phyloP scores from a whole-genome alignment of 2,888 invertebrate species.

The Melinopterus prodromus region DNA sequence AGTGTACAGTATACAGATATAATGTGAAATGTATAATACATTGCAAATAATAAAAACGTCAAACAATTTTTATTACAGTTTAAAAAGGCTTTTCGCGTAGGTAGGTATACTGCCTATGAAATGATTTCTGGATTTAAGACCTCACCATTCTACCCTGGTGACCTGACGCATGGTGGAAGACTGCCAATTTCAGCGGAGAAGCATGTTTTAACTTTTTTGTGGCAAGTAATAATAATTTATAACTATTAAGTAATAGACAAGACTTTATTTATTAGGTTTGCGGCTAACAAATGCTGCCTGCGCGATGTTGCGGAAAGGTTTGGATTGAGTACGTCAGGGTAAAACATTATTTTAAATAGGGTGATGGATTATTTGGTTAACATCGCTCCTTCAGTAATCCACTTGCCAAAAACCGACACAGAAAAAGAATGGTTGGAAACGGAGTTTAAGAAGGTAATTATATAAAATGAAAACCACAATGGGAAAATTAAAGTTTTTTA shows the following conservation, averaged over 20 bases:
- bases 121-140: slow-evolving; percentile 4
- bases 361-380: slow-evolving; percentile 7
- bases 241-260: not conserved
- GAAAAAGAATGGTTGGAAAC: not conserved
- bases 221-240: not conserved
- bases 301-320: slow-evolving; percentile 1
- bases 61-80: not conserved
- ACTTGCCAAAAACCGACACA: not conserved
- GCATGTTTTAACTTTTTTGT: slow-evolving; percentile 15
- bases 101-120: not conserved
- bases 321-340: not conserved
- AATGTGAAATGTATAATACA: slow-evolving; percentile 4
- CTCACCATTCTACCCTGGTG: slow-evolving; percentile 5
- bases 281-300: not conserved
- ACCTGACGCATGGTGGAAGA: slow-evolving; percentile 8
- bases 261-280: not conserved
- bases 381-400: slow-evolving; percentile 6
- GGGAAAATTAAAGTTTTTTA: too few relatives aligned
- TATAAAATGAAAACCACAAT: slow-evolving; percentile 17
- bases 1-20: not conserved
- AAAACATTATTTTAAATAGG: not conserved
- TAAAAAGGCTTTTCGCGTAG: slow-evolving; percentile 4
- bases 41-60: slow-evolving; percentile 4
- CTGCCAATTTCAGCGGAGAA: slow-evolving; percentile 4
- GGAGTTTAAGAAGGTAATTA: not conserved